Conservation (phyloP, 1,140 invertebrate species). For the Cydia amplana region DNA sequence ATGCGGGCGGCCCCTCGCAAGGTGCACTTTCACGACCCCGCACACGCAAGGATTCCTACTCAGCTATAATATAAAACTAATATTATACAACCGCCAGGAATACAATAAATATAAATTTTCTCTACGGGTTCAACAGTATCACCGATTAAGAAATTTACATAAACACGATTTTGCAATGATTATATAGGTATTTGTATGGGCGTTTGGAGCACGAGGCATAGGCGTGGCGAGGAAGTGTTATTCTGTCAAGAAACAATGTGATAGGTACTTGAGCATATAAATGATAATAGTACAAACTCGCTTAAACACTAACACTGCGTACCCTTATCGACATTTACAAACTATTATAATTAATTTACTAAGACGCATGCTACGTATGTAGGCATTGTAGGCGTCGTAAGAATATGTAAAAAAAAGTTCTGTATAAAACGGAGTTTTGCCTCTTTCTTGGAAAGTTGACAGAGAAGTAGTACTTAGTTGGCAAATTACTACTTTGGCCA, state of each 20-base stretch:
- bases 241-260: constrained; percentile 17
- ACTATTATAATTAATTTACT: background rate
- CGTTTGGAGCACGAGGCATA: constrained; percentile 35
- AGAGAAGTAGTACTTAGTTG: too few relatives aligned
- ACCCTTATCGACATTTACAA: background rate
- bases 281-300: background rate
- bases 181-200: constrained; percentile 40
- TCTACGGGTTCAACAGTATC: constrained; percentile 42
- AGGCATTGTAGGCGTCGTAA: background rate
- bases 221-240: constrained; percentile 29
- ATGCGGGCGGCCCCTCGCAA: constrained; percentile 48
- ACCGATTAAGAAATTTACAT: constrained; percentile 51
- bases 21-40: constrained; percentile 64
- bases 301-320: background rate
- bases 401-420: too few relatives aligned
- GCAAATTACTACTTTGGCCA: too few relatives aligned
- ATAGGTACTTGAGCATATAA: background rate
- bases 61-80: constrained; percentile 40
- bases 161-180: constrained; percentile 50
- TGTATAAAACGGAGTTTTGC: too few relatives aligned
- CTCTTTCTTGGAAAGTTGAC: too few relatives aligned
- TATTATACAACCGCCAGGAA: constrained; percentile 38
- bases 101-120: constrained; percentile 54
- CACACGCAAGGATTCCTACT: constrained; percentile 56
- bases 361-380: background rate